These are phyloP conservation scores for Euthynnus affinis DNA, from an alignment of 2,797 vertebrate genomes.

Conservation along the genomic window DNA sequence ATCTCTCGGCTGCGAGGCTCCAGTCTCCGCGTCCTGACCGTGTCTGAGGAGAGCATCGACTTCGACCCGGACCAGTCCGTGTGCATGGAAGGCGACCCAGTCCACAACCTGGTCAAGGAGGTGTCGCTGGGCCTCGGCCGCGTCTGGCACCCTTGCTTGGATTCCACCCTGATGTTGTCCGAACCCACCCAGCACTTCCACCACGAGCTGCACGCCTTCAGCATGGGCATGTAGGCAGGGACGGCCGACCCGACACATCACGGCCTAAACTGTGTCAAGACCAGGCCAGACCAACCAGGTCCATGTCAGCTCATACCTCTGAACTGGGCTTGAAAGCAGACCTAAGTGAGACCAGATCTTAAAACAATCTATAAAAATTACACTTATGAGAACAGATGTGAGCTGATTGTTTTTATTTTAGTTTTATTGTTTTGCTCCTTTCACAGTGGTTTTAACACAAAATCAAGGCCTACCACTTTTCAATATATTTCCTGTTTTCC, in stretches of 20 bases:
- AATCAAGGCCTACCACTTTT: constrained; percentile 29
- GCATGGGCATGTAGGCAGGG: constrained; percentile 92
- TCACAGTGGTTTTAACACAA: constrained; percentile 52
- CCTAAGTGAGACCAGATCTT: constrained; percentile 36
- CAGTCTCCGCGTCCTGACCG: constrained; percentile 93
- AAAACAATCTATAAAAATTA: constrained; percentile 38
- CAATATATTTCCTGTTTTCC: constrained; percentile 7
- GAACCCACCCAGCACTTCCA: constrained; percentile 98
- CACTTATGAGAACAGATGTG: constrained; percentile 36
- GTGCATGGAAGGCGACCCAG: constrained; percentile 94
- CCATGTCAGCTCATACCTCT: constrained; percentile 17
- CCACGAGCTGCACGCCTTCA: constrained; percentile 97
- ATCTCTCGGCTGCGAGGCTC: constrained; percentile 97
- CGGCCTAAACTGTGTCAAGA: constrained; percentile 57
- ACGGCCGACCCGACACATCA: constrained; percentile 23
- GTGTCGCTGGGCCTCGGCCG: constrained; percentile 95
- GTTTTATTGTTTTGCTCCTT: constrained; percentile 62
- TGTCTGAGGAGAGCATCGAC: constrained; percentile 98
- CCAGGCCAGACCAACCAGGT: constrained; percentile 62
- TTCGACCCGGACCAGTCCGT: constrained; percentile 96
- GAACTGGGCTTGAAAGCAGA: constrained; percentile 31
- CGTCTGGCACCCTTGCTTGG: constrained; percentile 95
- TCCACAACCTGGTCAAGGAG: constrained; percentile 97
- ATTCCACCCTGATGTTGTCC: constrained; percentile 93
- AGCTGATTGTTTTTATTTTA: constrained; percentile 58